phyloP scores from a whole-genome alignment of 2,113 vertebrate species.

The Ochotona princeps region DNA sequence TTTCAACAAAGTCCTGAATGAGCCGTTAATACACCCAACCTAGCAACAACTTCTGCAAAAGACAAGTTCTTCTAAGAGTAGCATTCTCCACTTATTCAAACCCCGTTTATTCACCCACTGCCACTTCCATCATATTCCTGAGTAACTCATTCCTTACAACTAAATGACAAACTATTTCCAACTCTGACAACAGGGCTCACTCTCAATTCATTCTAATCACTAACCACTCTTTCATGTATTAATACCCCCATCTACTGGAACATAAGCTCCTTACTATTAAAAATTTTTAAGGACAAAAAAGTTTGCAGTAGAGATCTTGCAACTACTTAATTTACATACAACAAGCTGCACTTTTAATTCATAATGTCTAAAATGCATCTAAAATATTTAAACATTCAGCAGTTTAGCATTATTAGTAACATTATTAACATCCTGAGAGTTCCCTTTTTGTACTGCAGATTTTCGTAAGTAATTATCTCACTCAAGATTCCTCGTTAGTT shows the following conservation, averaged over 20 bases:
- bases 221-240: constrained; percentile 67
- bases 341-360: neutral
- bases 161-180: constrained; percentile 47
- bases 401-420: neutral
- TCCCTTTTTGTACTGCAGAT: neutral
- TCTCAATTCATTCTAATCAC: constrained; percentile 68
- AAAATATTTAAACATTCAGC: neutral
- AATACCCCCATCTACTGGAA: constrained; percentile 81
- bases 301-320: constrained; percentile 28
- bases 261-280: constrained; percentile 49
- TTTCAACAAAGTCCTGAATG: constrained; percentile 16
- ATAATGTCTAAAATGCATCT: neutral
- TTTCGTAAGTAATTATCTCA: neutral
- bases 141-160: neutral
- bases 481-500: neutral
- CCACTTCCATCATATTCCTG: neutral
- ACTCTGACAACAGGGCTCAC: constrained; percentile 26
- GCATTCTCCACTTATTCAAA: neutral
- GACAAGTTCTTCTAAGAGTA: constrained; percentile 33
- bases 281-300: constrained; percentile 55
- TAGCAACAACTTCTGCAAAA: constrained; percentile 18
- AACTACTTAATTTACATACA: neutral
- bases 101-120: neutral
- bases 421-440: neutral
- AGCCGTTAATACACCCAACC: constrained; percentile 32